Percentiles rank a stretch among this genome's conserved stretches.
These are phyloP conservation scores for Acridotheres tristis DNA, from an alignment of 2,797 vertebrate species.

Conservation along the genomic window DNA sequence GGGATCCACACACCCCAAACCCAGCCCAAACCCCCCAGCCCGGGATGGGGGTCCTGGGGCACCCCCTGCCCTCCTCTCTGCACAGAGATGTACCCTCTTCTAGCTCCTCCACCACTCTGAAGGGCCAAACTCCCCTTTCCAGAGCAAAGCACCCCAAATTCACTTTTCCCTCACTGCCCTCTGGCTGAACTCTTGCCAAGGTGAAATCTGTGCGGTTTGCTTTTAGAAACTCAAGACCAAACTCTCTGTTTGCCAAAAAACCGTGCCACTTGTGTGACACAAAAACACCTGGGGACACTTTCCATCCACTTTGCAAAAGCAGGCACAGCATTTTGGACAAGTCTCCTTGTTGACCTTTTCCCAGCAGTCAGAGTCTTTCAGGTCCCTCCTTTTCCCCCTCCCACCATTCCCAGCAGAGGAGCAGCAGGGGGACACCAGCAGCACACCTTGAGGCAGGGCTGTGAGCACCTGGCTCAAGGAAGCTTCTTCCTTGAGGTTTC, in stretches of 20 bases:
- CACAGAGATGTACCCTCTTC: too few species aligned
- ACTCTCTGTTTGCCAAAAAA: background rate
- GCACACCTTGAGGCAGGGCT: too few species aligned
- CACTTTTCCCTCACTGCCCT: background rate
- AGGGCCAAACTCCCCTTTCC: too few species aligned
- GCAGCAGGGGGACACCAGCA: background rate
- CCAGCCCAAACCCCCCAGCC: fast-evolving
- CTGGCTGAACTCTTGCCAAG: background rate
- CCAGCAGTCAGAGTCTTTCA: background rate
- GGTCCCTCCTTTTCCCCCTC: background rate
- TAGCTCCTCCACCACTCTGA: background rate
- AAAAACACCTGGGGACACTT: background rate
- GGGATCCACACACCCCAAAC: background rate
- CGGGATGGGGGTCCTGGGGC: fast-evolving
- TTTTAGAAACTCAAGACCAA: background rate
- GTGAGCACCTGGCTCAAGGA: background rate
- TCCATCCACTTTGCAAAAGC: background rate
- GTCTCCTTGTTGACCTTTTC: background rate
- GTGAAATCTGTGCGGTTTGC: background rate
- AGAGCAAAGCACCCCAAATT: background rate
- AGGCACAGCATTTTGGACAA: background rate
- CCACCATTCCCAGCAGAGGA: background rate
- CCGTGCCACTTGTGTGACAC: background rate
- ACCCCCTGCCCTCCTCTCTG: background rate
- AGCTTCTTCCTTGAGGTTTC: background rate